Evolutionary conservation across 2,888 invertebrate genomes (phyloP), one percentile per base, ranked within the genome.

Genomic region (Odontocerum albicorne): DNA sequence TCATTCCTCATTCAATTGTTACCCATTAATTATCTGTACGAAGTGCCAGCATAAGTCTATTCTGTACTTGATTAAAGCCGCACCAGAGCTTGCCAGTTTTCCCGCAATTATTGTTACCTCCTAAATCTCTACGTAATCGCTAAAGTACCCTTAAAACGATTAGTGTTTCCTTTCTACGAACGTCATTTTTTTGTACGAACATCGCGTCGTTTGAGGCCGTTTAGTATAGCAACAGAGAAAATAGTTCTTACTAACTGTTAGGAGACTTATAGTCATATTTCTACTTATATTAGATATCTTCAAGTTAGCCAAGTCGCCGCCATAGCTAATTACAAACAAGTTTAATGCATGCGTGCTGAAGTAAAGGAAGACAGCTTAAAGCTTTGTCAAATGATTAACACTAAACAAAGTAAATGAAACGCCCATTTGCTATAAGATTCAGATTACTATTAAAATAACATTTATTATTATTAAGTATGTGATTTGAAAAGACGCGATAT

Each of bases 1-100:
- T 62, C 73, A 74, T 72, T 67, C 73, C 73, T 70, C 70, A 70
- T 71, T 59, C 57, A 56, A 55, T 55, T 55, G 47, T 49, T 44
- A 55, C 38, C 49, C 50, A 42, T 43, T 42, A 19, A 17, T 32
- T 49, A 22, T 17, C 44, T 49, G 57, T 57, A 56, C 45, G 39
- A 50, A 53, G 45, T 51, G 55, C 61, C 69, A 68, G 67, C 67
- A 67, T 66, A 66, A 62, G 63, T 64, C 47, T 55, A 55, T 49
- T 55, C 49, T 55, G 44, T 55, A 33, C 20, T 50, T 50, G 20
- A 16, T 32, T 55, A 44, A 43, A 43, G 43, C 33, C 49, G 55
- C 49, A 55, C 55, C 54, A 43, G 31, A 16, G 55, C 55, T 55
- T 55, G 43, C 49, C 42, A 36, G 36, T 46, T 49, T 46, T 33